Conservation (phyloP, 2,113 vertebrate genomes). For the Thamnophis sirtalis region DNA sequence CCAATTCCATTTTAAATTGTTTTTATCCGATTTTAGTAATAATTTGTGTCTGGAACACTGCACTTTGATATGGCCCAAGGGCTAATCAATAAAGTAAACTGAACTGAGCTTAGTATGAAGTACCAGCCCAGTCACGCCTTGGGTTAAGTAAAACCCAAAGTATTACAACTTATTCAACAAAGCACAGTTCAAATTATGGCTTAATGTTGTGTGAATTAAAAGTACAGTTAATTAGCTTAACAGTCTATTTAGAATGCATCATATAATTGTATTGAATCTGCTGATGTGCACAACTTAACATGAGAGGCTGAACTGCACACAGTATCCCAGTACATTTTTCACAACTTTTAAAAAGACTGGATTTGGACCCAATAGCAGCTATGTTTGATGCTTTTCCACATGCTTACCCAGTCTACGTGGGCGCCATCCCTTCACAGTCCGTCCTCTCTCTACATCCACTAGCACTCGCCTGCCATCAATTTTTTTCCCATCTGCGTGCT, state of each 20-base stretch:
- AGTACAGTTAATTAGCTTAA: background rate
- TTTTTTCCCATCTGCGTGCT: conserved; percentile 93
- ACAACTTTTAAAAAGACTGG: background rate
- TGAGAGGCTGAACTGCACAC: background rate
- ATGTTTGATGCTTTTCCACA: background rate
- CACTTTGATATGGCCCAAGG: no score
- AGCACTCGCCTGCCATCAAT: conserved; percentile 87
- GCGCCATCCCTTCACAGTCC: conserved; percentile 90
- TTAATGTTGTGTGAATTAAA: no score
- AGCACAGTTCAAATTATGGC: no score
- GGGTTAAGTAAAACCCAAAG: no score
- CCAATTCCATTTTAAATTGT: no score
- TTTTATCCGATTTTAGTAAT: no score
- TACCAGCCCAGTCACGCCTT: no score
- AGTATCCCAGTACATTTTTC: background rate
- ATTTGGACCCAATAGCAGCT: background rate
- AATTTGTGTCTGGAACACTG: no score
- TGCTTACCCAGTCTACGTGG: conserved; percentile 84
- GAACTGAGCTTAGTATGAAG: no score
- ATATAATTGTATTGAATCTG: no score
- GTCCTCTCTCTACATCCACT: conserved; percentile 89
- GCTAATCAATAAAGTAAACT: no score
- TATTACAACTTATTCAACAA: no score
- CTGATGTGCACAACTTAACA: background rate
- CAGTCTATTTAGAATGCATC: background rate